These are phyloP conservation scores for Sardinella longiceps DNA, from an alignment of 2,797 vertebrate species.

Conservation along the genomic window DNA sequence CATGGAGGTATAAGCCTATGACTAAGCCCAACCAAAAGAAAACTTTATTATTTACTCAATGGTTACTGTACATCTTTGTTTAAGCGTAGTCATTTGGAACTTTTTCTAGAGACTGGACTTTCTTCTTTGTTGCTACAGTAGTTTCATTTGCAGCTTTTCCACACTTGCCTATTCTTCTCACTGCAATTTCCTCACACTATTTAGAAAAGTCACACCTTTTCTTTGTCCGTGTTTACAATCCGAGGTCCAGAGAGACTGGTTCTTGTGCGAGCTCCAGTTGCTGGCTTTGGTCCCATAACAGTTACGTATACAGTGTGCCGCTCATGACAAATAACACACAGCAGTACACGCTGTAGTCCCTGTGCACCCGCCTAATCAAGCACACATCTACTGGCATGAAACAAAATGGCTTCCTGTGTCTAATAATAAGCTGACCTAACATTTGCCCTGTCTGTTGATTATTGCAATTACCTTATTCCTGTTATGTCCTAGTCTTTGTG, in stretches of 20 bases:
- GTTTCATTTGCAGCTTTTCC: background rate
- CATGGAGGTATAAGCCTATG: background rate
- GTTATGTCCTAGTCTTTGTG: background rate
- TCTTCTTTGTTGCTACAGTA: too few relatives aligned
- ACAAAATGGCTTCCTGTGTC: slow-evolving; percentile 11
- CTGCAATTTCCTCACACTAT: background rate
- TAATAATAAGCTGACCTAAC: slow-evolving; percentile 19
- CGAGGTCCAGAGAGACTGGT: background rate
- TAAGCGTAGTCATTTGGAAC: background rate
- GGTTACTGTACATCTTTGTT: background rate
- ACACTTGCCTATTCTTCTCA: background rate
- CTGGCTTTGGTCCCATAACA: background rate
- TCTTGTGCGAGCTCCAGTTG: background rate
- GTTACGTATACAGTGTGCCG: background rate
- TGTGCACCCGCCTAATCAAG: background rate
- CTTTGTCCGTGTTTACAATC: background rate
- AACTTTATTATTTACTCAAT: background rate
- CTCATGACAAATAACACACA: background rate
- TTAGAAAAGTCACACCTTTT: background rate
- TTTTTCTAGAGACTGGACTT: background rate
- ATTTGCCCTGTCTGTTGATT: slow-evolving; percentile 18
- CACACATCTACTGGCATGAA: background rate
- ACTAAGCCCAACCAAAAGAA: background rate
- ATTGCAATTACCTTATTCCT: slow-evolving; percentile 18
- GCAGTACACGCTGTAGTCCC: background rate